Evolutionary conservation across 2,113 vertebrate species (phyloP), one percentile per base, ranked within the genome.

Genomic region (Elaphurus davidianus): DNA sequence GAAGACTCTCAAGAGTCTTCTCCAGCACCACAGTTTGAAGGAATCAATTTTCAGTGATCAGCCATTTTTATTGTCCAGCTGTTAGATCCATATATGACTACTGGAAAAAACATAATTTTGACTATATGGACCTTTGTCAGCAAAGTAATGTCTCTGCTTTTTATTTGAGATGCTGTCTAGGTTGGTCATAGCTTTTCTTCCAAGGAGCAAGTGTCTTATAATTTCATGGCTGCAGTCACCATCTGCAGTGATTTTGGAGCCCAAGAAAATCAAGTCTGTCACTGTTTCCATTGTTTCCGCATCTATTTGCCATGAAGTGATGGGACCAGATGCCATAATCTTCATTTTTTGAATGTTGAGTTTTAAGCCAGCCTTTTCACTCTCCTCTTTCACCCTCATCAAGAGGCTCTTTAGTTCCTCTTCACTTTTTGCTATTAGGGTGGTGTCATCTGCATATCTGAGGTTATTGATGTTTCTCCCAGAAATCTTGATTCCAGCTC

Each of bases 111-210:
- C 67, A 71, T 23, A 71, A 40, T 40, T 40, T 71, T 71, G n/a
- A 71, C 67, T 40, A 3, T 23, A 40, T 0, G 2, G 10, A 71
- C n/a, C 10, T 71, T 71, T 71, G 67, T 71, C 0, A 0, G 19
- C 67, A 40, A 40, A 71, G 19, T 71, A 71, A 71, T 23, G 10
- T 40, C n/a, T 71, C 19, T 71, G 19, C n/a, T 71, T 71, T 40
- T 71, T 12, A 71, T 36, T 36, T 71, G n/a, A 40, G 36, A 71
- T 40, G 19, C 19, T 71, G 0, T 71, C 67, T 40, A 40, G 19
- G 10, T 40, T 71, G n/a, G 67, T 71, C n/a, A 12, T 71, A 3
- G 19, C 36, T 40, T 40, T 40, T 23, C 11, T 40, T 36, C 67
- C 67, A 40, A 71, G n/a, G 21, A 23, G n/a, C 19, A 71, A 40